phyloP scores from a whole-genome alignment of 2,113 vertebrate genomes.

The Calyptomena viridis region DNA sequence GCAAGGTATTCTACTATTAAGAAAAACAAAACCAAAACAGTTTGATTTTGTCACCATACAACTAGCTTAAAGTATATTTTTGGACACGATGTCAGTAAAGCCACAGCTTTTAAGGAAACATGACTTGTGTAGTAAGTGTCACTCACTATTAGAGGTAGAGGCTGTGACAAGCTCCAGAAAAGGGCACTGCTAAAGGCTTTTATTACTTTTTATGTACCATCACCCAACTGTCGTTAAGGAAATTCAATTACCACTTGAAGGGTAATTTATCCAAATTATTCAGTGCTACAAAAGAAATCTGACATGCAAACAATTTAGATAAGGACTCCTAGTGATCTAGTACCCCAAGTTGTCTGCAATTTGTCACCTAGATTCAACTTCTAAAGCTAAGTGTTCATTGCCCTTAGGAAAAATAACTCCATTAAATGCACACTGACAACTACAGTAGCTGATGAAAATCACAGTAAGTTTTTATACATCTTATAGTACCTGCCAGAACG shows the following conservation, averaged over 20 bases:
- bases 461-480: neutral
- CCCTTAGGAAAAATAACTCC: neutral
- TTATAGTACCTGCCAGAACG: neutral
- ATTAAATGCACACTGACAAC: neutral
- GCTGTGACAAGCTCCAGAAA: conserved; percentile 70
- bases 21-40: neutral
- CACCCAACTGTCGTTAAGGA: conserved; percentile 65
- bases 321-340: conserved; percentile 47
- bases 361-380: neutral
- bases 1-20: neutral
- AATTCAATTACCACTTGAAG: conserved; percentile 71
- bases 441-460: neutral
- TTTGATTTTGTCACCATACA: neutral
- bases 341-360: neutral
- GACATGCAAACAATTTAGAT: conserved; percentile 71
- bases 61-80: neutral
- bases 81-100: conserved; percentile 7
- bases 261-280: conserved; percentile 72
- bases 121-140: conserved; percentile 65
- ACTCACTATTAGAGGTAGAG: conserved; percentile 52
- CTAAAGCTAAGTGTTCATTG: neutral
- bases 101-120: conserved; percentile 54
- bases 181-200: conserved; percentile 54
- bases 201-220: conserved; percentile 72
- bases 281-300: conserved; percentile 57